Evolutionary conservation across 1,140 invertebrate species (phyloP).

Genomic region (Diuraphis noxia): DNA sequence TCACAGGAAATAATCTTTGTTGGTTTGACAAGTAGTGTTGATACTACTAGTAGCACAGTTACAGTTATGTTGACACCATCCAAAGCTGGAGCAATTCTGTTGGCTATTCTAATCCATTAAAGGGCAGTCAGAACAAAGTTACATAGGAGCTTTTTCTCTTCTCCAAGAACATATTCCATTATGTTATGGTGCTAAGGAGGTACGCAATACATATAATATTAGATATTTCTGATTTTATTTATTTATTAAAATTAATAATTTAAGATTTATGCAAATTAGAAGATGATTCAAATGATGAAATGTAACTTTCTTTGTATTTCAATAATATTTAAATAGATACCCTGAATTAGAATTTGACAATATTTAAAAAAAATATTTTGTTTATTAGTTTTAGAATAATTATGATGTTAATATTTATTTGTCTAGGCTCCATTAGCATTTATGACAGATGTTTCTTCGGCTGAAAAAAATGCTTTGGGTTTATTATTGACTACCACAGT

Average conservation of each 20-base stretch:
- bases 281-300: too few relatives aligned
- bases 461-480: slow-evolving; percentile 17
- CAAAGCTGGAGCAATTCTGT: not conserved
- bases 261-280: not conserved
- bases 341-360: too few relatives aligned
- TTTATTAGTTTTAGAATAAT: too few relatives aligned
- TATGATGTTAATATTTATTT: not conserved
- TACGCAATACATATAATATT: not conserved
- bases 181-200: not conserved
- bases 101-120: not conserved
- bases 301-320: not conserved
- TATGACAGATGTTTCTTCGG: slow-evolving; percentile 23
- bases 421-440: slow-evolving; percentile 4
- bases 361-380: too few relatives aligned
- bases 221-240: not conserved
- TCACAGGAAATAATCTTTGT: not conserved
- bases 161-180: not conserved
- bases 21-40: not conserved
- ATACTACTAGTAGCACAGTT: slow-evolving; percentile 4
- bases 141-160: not conserved
- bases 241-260: not conserved
- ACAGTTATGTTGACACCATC: not conserved
- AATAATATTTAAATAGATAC: not conserved
- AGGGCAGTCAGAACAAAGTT: not conserved
- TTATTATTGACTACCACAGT: not conserved